Conservation (phyloP, 2,797 vertebrate species). For the Hylomyscus alleni region DNA sequence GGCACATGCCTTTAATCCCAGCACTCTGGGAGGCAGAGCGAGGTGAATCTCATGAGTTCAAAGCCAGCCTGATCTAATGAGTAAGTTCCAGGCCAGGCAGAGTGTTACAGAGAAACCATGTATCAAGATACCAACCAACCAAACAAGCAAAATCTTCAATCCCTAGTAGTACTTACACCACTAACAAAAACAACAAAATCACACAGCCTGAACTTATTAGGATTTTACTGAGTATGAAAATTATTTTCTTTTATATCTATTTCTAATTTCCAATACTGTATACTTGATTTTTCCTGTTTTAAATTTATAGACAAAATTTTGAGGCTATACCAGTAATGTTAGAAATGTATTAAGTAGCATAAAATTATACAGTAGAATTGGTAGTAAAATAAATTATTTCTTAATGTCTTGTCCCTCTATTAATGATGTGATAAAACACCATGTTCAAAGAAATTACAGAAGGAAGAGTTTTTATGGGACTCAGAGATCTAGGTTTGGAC, state of each 20-base stretch:
- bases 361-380: slow-evolving; percentile 13
- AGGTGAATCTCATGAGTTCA: background rate
- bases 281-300: slow-evolving; percentile 23
- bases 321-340: background rate
- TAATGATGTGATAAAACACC: background rate
- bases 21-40: background rate
- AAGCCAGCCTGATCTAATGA: background rate
- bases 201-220: background rate
- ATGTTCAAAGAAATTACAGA: background rate
- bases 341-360: slow-evolving; percentile 19
- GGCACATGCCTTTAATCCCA: background rate
- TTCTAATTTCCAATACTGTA: background rate
- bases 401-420: background rate
- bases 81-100: background rate
- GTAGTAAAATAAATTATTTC: background rate
- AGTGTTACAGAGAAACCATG: background rate
- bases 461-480: background rate
- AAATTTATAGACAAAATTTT: background rate
- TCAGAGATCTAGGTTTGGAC: background rate
- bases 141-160: background rate
- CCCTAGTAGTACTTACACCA: background rate
- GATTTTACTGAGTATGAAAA: slow-evolving; percentile 25
- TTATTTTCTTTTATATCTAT: background rate
- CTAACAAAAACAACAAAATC: background rate
- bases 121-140: background rate